phyloP scores from a whole-genome alignment of 2,888 invertebrate species.

The Lysandra coridon region DNA sequence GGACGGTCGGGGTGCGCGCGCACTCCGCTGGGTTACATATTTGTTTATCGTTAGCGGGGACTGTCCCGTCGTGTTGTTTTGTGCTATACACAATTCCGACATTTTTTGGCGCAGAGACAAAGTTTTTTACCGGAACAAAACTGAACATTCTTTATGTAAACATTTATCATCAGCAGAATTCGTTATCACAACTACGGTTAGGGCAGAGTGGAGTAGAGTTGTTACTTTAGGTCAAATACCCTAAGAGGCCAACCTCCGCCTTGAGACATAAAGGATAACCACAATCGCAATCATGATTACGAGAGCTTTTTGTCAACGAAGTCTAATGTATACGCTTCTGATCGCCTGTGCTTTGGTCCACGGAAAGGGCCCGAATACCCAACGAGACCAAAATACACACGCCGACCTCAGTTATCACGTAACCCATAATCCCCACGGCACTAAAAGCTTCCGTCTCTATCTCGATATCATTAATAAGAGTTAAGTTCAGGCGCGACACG shows the following conservation, averaged over 20 bases:
- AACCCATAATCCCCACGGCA: neutral
- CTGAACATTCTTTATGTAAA: neutral
- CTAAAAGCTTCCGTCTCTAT: constrained; percentile 23
- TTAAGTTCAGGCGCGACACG: constrained; percentile 19
- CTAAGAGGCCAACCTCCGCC: no score
- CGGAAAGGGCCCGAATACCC: no score
- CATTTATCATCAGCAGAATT: neutral
- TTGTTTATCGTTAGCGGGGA: constrained; percentile 37
- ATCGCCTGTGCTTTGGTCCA: neutral
- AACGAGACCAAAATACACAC: neutral
- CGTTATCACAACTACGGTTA: neutral
- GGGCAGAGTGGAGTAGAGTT: neutral
- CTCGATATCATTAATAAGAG: constrained; percentile 16
- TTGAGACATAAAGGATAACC: no score
- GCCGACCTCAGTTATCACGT: neutral
- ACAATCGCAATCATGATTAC: no score
- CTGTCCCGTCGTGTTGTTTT: constrained; percentile 34
- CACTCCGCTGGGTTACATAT: constrained; percentile 49
- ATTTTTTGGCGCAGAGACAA: neutral
- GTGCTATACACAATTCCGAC: neutral
- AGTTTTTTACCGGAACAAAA: neutral
- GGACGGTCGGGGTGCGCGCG: constrained; percentile 57
- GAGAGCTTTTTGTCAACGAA: no score
- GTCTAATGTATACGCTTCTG: neutral
- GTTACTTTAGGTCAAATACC: no score